Base-by-base conservation (phyloP, 2,113 vertebrate genomes). In the Crypturellus undulatus region DNA sequence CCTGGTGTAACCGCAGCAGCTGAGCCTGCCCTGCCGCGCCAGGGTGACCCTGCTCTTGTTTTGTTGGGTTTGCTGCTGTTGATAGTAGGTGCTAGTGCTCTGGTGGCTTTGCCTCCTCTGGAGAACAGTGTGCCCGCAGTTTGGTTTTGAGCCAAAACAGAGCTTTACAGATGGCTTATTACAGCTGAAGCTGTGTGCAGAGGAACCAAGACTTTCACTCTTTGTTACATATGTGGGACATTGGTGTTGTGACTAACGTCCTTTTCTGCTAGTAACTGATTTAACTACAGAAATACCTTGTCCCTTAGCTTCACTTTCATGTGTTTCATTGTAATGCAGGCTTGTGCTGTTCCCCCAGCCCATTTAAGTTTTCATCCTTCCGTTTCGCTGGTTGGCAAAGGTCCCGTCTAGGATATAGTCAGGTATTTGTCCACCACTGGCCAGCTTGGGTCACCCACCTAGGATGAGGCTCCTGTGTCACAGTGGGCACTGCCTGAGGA, bases 1-100 rank as follows among this genome's bases (percentile, higher is more conserved):
- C 69, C 86, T 60, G 0, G 42, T 77, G 28, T 11, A 25, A 51
- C 47, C 25, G 26, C 51, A 51, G 42, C 64, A 17, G 64, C 30
- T 89, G 49, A 17, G 38, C 45, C 79, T 78, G 76, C 69, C 54
- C 79, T 63, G 68, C 51, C 60, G 36, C 38, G 24, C 13, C 5
- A 54, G 72, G 19, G 58, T 96, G 60, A 92, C 83, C 90, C 88
- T 30, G 51, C 30, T 9, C 85, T 77, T 49, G 5, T 38, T 87
- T 72, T 72, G 79, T 22, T 69, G 54, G 8, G 26, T 83, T 90
- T 63, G 56, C 69, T 5, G 0, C 34, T 54, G 26, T 15, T 51
- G 60, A 59, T 0, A 0, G 16, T 21, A 58, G 83, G 18, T 12
- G 20, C 13, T 38, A 19, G 30, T 3, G 2, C 16, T 70, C 24